A percentile compares a stretch with the other conserved stretches of the same genome.
Conservation (phyloP, 53 echinoderm and acorn worm genomes). For the Mesocentrotus franciscanus region DNA sequence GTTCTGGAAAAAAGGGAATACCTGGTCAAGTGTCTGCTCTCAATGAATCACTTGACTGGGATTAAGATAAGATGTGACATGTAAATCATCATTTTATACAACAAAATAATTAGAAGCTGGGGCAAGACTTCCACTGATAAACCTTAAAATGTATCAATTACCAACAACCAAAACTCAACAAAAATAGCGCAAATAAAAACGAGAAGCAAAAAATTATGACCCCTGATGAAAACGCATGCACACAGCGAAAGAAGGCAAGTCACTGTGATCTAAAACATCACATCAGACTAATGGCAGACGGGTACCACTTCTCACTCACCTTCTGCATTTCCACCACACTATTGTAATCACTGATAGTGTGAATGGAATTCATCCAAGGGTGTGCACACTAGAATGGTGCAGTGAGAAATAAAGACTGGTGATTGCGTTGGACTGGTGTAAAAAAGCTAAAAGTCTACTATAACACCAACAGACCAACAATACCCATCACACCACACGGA, state of each 20-base stretch:
- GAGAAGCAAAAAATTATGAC: not conserved
- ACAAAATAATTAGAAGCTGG: too few relatives aligned
- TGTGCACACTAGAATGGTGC: conserved; percentile 62
- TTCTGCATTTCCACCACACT: conserved; percentile 68
- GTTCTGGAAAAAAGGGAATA: too few relatives aligned
- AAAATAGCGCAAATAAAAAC: not conserved
- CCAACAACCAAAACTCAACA: not conserved
- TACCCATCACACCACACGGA: too few relatives aligned
- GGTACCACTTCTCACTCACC: conserved; percentile 51
- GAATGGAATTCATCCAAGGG: conserved; percentile 67
- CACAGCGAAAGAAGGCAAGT: not conserved
- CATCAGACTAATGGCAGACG: not conserved
- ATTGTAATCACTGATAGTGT: conserved; percentile 68
- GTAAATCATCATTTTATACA: too few relatives aligned
- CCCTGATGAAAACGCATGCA: not conserved
- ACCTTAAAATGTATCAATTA: not conserved
- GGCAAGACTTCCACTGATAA: not conserved
- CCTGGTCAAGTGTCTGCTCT: too few relatives aligned
- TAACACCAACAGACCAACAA: too few relatives aligned
- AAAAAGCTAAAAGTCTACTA: not conserved
- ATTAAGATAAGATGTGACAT: too few relatives aligned
- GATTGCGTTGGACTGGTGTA: not conserved
- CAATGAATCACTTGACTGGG: too few relatives aligned
- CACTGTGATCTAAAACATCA: not conserved
- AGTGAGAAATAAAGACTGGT: conserved; percentile 52